These are phyloP conservation scores for Drosophila macrothrix DNA, from an alignment of 2,888 invertebrate species.

Conservation along the genomic window DNA sequence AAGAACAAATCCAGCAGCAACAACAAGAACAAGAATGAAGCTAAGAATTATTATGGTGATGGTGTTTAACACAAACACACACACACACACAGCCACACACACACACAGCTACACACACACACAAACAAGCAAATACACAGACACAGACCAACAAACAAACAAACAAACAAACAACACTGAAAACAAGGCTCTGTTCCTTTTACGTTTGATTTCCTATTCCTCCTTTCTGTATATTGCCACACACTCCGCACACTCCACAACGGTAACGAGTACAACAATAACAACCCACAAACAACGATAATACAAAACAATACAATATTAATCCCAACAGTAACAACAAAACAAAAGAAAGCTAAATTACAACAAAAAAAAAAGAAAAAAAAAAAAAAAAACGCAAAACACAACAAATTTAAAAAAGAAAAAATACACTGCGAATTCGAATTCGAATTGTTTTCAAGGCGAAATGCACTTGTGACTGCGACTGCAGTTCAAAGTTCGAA, in stretches of 20 bases:
- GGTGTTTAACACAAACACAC: constrained; percentile 59
- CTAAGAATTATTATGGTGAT: constrained; percentile 58
- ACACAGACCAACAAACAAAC: constrained; percentile 6
- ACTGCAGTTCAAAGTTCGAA: no score
- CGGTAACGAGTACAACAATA: constrained; percentile 61
- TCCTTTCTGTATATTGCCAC: constrained; percentile 54
- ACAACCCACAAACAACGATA: constrained; percentile 37
- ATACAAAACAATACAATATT: constrained; percentile 34
- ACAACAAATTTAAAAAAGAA: background rate
- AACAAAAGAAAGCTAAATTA: constrained; percentile 12
- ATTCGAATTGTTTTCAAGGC: constrained; percentile 22
- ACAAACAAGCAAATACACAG: constrained; percentile 20
- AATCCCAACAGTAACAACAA: constrained; percentile 33
- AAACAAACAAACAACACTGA: constrained; percentile 16
- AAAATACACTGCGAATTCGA: constrained; percentile 11
- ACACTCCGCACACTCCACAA: constrained; percentile 50
- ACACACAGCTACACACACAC: constrained; percentile 6
- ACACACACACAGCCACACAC: constrained; percentile 20
- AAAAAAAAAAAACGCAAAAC: constrained; percentile 7
- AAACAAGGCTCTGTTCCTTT: constrained; percentile 22
- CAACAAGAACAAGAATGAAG: constrained; percentile 31
- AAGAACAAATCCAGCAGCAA: constrained; percentile 21
- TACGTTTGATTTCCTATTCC: constrained; percentile 44
- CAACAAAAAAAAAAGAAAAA: constrained; percentile 1
- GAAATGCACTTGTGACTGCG: constrained; percentile 1